Evolutionary conservation across 2,888 invertebrate genomes (phyloP).

Genomic region (Cryptocephalus primarius): DNA sequence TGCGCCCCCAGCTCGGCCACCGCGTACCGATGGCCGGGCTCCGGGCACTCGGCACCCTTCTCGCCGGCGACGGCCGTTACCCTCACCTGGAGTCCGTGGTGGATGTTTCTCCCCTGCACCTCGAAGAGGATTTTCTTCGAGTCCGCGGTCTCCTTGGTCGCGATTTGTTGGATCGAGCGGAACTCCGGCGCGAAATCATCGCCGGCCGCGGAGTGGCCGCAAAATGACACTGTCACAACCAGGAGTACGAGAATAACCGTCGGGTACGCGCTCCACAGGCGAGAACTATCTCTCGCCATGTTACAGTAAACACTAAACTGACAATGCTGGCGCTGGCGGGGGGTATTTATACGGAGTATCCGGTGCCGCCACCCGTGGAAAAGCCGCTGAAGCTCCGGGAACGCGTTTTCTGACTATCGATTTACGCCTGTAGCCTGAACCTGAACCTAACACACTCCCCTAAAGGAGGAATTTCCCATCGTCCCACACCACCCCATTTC

Average conservation of each 20-base stretch:
- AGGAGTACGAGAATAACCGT: conserved; percentile 20
- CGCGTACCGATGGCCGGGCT: conserved; percentile 22
- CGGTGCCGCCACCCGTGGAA: too few relatives aligned
- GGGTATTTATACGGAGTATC: too few relatives aligned
- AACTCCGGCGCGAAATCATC: conserved; percentile 21
- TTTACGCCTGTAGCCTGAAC: too few relatives aligned
- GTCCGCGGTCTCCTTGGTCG: conserved; percentile 19
- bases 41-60: conserved; percentile 24
- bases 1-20: conserved; percentile 23
- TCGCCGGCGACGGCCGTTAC: conserved; percentile 22
- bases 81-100: conserved; percentile 25
- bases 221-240: conserved; percentile 10
- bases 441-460: too few relatives aligned
- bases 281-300: conserved; percentile 33
- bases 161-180: conserved; percentile 15
- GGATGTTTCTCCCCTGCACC: conserved; percentile 30
- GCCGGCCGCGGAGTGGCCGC: conserved; percentile 4
- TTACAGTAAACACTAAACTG: conserved; percentile 26
- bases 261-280: conserved; percentile 9
- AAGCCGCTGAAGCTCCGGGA: too few relatives aligned
- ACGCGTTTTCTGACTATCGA: too few relatives aligned
- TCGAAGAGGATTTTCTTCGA: conserved; percentile 27
- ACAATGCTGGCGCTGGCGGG: conserved; percentile 3
- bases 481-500: too few relatives aligned
- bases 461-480: too few relatives aligned